Conservation (phyloP, 2,888 invertebrate genomes). For the Cerceris rybyensis region DNA sequence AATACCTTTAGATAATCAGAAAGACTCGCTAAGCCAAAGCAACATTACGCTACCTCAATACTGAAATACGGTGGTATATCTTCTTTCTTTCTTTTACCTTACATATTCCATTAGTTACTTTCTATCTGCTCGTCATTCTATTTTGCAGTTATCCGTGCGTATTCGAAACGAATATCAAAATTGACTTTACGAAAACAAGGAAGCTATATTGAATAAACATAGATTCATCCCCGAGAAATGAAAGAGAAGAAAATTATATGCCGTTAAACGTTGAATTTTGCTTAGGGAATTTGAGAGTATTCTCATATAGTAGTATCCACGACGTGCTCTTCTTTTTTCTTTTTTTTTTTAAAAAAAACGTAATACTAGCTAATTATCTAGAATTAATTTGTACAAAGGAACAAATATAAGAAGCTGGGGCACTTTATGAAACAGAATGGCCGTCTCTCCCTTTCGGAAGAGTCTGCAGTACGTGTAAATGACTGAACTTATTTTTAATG, state of each 20-base stretch:
- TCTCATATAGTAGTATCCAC: slow-evolving; percentile 33
- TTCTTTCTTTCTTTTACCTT: slow-evolving; percentile 16
- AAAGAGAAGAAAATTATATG: slow-evolving; percentile 19
- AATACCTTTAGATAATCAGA: slow-evolving; percentile 56
- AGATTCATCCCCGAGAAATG: slow-evolving; percentile 3
- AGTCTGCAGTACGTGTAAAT: slow-evolving; percentile 71
- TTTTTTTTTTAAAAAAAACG: neutral
- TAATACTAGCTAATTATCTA: slow-evolving; percentile 48
- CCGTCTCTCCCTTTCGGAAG: slow-evolving; percentile 72
- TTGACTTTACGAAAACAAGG: no score
- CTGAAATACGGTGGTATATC: slow-evolving; percentile 54
- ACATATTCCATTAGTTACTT: slow-evolving; percentile 29
- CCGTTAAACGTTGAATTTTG: no score
- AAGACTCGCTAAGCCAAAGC: slow-evolving; percentile 64
- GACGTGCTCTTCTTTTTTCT: slow-evolving; percentile 21
- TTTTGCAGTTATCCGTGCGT: neutral
- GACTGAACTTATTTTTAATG: slow-evolving; percentile 75
- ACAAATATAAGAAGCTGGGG: slow-evolving; percentile 45
- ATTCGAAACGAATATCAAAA: no score
- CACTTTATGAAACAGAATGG: slow-evolving; percentile 59
- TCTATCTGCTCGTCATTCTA: slow-evolving; percentile 8
- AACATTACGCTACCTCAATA: slow-evolving; percentile 66
- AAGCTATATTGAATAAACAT: neutral
- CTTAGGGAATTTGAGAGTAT: slow-evolving; percentile 20
- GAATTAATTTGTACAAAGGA: slow-evolving; percentile 57